phyloP scores from a whole-genome alignment of 2,888 invertebrate genomes.

The Druceiella hillmani region DNA sequence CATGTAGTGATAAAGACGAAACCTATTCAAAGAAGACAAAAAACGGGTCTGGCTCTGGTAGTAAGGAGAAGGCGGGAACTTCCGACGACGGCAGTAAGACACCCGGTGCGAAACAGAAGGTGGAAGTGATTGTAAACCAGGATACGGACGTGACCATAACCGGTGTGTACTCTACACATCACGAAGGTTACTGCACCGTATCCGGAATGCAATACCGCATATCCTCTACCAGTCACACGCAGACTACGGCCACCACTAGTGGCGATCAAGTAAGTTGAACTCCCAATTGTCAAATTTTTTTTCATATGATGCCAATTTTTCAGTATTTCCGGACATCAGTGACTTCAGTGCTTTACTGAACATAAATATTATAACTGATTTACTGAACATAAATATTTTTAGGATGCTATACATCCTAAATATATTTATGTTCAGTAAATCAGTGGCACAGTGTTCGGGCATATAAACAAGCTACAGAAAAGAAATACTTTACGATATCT shows the following conservation, averaged over 20 bases:
- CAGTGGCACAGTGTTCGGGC: too few relatives aligned
- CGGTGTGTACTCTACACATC: conserved; percentile 78
- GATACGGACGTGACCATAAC: conserved; percentile 86
- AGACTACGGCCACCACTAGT: conserved; percentile 79
- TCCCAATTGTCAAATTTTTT: too few relatives aligned
- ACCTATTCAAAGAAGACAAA: conserved; percentile 49
- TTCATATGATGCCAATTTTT: too few relatives aligned
- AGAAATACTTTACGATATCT: too few relatives aligned
- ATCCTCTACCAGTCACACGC: conserved; percentile 80
- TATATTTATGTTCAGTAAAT: too few relatives aligned
- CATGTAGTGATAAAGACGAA: conserved; percentile 45
- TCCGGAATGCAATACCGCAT: conserved; percentile 84
- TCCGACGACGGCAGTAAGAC: too few relatives aligned
- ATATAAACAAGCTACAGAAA: too few relatives aligned
- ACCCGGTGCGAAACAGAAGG: conserved; percentile 56
- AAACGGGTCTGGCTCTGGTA: conserved; percentile 50
- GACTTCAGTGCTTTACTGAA: too few relatives aligned
- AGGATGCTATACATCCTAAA: too few relatives aligned
- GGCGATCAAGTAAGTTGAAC: conserved; percentile 56
- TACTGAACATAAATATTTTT: too few relatives aligned
- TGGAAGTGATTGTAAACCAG: conserved; percentile 78
- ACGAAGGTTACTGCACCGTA: conserved; percentile 79
- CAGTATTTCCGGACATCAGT: too few relatives aligned
- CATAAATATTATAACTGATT: too few relatives aligned
- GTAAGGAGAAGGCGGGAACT: conserved; percentile 31